These are phyloP conservation scores for Stichopus chloronotus DNA, from an alignment of 35 echinoderm and acorn worm species.

Conservation along the genomic window DNA sequence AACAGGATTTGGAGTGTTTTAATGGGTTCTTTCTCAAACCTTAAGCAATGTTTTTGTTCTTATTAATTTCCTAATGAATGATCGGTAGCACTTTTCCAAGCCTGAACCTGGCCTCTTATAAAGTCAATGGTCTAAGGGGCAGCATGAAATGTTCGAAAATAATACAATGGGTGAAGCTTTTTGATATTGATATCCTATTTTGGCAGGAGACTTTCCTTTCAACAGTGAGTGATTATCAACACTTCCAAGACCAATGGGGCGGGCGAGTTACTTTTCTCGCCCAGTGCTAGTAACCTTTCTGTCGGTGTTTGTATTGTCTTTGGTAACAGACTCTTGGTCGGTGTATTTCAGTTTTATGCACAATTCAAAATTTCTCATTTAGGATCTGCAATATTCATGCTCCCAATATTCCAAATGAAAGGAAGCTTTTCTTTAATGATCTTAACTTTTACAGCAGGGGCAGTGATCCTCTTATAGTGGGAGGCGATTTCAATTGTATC, in stretches of 20 bases:
- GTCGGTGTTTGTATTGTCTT: background rate
- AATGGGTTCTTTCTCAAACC: constrained; percentile 7
- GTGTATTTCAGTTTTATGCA: background rate
- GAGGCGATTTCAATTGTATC: background rate
- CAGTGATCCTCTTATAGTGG: constrained; percentile 2
- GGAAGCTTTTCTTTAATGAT: constrained; percentile 21
- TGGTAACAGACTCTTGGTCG: background rate
- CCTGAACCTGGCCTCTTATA: background rate
- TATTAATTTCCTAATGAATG: background rate
- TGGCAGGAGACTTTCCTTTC: background rate
- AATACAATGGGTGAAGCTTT: constrained; percentile 1
- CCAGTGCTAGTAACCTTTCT: background rate
- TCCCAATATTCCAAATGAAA: background rate
- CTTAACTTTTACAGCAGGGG: background rate
- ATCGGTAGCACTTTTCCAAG: background rate
- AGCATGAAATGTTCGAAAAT: constrained; percentile 26
- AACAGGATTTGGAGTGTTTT: constrained; percentile 11
- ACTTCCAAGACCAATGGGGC: background rate
- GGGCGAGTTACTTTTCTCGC: background rate
- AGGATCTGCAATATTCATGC: constrained; percentile 12
- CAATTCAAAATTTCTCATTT: constrained; percentile 13
- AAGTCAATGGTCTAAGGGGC: constrained; percentile 1
- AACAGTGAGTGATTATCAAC: background rate
- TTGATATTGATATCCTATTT: background rate
- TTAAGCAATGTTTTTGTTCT: background rate